phyloP scores from a whole-genome alignment of 2,797 vertebrate species.

The Hozukius guyotensis region DNA sequence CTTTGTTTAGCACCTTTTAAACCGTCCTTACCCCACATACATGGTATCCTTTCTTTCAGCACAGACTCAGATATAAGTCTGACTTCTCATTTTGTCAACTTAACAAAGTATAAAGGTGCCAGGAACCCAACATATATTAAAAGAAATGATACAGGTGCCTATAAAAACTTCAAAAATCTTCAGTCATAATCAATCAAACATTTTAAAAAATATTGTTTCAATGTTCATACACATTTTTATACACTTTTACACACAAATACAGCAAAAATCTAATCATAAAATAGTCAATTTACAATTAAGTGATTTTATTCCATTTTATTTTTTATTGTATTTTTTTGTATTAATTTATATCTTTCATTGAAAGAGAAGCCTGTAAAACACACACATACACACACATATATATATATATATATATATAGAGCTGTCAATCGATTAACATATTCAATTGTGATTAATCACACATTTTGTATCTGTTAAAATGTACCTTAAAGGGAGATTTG shows the following conservation, averaged over 20 bases:
- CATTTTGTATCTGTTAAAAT: no score
- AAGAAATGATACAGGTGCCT: not conserved
- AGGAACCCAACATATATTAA: not conserved
- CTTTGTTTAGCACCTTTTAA: not conserved
- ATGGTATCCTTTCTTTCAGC: not conserved
- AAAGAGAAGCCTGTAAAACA: not conserved
- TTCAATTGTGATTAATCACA: no score
- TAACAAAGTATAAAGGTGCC: not conserved
- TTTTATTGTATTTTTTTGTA: not conserved
- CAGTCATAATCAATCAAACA: not conserved
- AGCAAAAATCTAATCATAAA: not conserved
- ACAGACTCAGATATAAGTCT: not conserved
- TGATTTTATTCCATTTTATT: not conserved
- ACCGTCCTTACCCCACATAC: not conserved
- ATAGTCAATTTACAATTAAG: not conserved
- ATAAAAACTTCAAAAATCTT: not conserved
- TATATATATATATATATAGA: no score
- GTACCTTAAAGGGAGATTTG: no score
- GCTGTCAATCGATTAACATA: no score
- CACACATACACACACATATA: not conserved
- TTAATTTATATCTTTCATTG: not conserved
- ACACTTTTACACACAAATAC: not conserved
- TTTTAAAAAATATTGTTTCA: not conserved
- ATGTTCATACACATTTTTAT: not conserved
- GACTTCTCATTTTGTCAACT: not conserved